Evolutionary conservation across 2,888 invertebrate genomes (phyloP), one percentile per base, ranked within the genome.

Genomic region (Ichneumon xanthorius): DNA sequence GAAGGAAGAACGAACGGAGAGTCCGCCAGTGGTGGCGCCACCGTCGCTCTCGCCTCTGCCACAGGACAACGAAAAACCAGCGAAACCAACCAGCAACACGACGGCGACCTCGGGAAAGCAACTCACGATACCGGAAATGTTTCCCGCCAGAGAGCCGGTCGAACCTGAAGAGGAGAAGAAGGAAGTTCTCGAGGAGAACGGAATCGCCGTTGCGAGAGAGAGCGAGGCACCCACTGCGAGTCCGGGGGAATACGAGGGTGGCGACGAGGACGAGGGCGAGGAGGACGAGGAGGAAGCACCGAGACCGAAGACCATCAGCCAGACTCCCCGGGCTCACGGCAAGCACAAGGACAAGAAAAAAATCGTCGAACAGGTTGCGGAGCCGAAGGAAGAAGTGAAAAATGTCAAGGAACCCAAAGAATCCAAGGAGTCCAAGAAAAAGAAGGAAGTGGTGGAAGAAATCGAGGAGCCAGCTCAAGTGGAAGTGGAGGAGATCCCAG

Each of bases 181-280:
- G 85, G 86, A 89, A 33, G 87, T 65, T 37, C 78, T 73, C 2
- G 90, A 89, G 4, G 92, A 91, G 63, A 88, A 86, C 4, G 87
- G 81, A 5, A 83, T 87, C 7, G 84, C 84, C 22, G 88, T 88
- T 50, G 87, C 88, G 33, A 87, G 89, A 2, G 92, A 92, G 85
- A 87, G 89, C 68, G 92, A 93, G 71, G 88, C 91, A 3, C 89
- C 91, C 2, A 91, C 92, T 0, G 93, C 91, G 4, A 94, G 93
- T 89, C 92, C 94, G 2, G 93, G 93, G 5, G 93, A 94, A 58
- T 93, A 94, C 82, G 93, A 93, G 65, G 93, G 92, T 3, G 93
- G 93, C 0, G 94, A 94, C 78, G 94, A 94, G 61, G 94, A 94
- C 72, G 94, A 94, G 45, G 94, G 94, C 0, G 94, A 94, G 48